phyloP scores from a whole-genome alignment of 2,113 vertebrate species.

The Nothobranchius kuhntae region DNA sequence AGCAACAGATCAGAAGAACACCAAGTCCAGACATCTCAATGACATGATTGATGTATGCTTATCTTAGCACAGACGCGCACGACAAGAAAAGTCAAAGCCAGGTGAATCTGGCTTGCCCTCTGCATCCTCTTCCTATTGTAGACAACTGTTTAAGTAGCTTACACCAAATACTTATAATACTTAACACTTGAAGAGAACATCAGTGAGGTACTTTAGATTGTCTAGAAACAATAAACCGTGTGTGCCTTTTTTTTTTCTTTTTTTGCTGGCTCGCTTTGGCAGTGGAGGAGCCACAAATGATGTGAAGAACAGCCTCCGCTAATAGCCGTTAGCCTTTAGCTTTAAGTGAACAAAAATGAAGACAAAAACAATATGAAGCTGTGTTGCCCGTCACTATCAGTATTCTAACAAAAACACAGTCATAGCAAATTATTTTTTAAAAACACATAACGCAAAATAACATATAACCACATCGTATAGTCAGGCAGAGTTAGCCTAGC shows the following conservation, averaged over 20 bases:
- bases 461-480: background rate
- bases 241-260: background rate
- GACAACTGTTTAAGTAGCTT: background rate
- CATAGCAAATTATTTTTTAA: accelerated
- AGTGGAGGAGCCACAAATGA: constrained; percentile 49
- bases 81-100: background rate
- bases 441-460: accelerated
- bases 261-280: constrained; percentile 16
- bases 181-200: accelerated
- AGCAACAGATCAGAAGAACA: background rate
- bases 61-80: background rate
- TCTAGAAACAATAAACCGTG: background rate
- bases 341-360: constrained; percentile 9
- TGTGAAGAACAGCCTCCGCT: constrained; percentile 48
- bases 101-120: constrained; percentile 1
- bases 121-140: background rate
- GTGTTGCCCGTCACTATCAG: accelerated
- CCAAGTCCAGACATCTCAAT: background rate
- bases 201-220: background rate
- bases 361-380: background rate
- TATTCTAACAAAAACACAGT: background rate
- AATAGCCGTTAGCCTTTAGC: constrained; percentile 63
- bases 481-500: constrained; percentile 44
- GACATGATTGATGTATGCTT: background rate
- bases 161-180: background rate